A percentile compares a stretch with the other conserved stretches of the same genome.
Conservation (phyloP, 2,797 vertebrate species). For the Meda fulgida region DNA sequence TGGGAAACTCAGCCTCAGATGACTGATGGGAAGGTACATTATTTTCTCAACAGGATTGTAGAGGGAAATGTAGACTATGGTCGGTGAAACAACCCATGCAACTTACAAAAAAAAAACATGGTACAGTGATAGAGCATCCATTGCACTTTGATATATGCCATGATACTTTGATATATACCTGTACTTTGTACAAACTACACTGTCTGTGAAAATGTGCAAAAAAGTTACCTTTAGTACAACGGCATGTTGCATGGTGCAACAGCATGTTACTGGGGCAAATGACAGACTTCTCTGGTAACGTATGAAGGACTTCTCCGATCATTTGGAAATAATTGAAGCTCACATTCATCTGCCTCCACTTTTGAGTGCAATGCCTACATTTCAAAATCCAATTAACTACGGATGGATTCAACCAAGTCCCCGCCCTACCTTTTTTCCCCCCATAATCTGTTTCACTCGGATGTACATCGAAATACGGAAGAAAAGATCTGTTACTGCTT, state of each 20-base stretch:
- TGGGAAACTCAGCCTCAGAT: constrained; percentile 73
- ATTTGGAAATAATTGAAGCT: not conserved
- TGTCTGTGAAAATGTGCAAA: not conserved
- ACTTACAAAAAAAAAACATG: not conserved
- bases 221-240: not conserved
- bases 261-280: not conserved
- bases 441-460: not conserved
- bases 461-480: not conserved
- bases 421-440: not conserved
- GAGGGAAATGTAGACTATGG: constrained; percentile 27
- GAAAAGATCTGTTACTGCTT: not conserved
- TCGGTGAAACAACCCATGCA: constrained; percentile 14
- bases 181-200: not conserved
- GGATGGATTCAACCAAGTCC: no score
- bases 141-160: not conserved
- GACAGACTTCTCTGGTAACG: not conserved
- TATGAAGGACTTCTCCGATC: not conserved
- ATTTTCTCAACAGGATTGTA: constrained; percentile 71
- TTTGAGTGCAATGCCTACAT: not conserved
- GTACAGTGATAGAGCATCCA: not conserved
- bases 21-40: constrained; percentile 79
- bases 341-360: not conserved
- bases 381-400: no score
- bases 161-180: not conserved
- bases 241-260: not conserved